Percentiles rank a stretch among this genome's conserved stretches.
Conservation (phyloP, 2,797 vertebrate species). For the Aotus griseimembra region DNA sequence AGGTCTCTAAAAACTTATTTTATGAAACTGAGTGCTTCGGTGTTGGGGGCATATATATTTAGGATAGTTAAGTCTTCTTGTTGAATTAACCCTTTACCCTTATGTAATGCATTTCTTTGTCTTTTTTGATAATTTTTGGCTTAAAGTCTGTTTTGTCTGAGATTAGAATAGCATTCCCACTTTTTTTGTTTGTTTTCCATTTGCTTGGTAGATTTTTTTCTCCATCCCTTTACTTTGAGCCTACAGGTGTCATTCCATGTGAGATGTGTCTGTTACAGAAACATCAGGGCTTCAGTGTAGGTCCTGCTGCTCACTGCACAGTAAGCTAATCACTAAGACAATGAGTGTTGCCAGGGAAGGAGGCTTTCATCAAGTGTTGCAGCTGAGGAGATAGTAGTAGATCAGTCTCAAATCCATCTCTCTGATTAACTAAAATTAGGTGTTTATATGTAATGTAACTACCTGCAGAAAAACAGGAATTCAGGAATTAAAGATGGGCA, state of each 20-base stretch:
- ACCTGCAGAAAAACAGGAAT: neutral
- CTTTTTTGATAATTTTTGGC: neutral
- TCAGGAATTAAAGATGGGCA: neutral
- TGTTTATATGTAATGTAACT: neutral
- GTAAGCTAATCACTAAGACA: neutral
- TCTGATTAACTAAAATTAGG: neutral
- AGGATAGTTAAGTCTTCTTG: neutral
- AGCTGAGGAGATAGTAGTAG: neutral
- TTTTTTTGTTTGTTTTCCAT: neutral
- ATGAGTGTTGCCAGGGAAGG: neutral
- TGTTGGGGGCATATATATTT: neutral
- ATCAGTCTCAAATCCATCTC: neutral
- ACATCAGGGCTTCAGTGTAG: neutral
- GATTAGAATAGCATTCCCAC: neutral
- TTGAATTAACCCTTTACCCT: neutral
- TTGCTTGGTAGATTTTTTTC: neutral
- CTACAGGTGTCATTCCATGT: neutral
- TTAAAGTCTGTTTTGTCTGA: neutral
- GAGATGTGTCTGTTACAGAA: neutral
- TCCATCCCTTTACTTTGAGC: neutral
- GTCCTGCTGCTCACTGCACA: neutral
- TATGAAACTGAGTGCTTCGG: neutral
- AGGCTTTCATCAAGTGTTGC: neutral
- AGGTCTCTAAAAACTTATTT: neutral
- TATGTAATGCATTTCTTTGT: neutral